These are phyloP conservation scores for Danio jaintianensis DNA, from an alignment of 2,797 vertebrate species.

Conservation along the genomic window DNA sequence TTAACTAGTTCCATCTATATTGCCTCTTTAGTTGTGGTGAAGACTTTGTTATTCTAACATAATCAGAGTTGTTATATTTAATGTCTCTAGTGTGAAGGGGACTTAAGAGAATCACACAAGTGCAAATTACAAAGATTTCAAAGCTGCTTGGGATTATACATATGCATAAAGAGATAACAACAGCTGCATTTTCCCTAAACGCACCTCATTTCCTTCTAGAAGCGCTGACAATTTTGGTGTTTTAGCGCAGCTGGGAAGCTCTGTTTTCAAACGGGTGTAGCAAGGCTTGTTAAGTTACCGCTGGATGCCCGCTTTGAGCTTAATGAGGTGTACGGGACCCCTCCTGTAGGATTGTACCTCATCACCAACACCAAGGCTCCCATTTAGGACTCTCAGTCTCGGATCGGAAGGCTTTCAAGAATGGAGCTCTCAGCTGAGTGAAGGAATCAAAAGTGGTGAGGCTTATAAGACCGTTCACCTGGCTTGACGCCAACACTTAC, in stretches of 20 bases:
- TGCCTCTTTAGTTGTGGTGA: background rate
- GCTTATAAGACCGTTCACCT: conserved; percentile 50
- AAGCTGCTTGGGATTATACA: background rate
- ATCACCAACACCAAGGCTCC: conserved; percentile 37
- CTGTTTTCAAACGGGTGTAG: conserved; percentile 2
- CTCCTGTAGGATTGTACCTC: conserved; percentile 41
- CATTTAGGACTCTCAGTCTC: conserved; percentile 45
- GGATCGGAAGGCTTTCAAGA: conserved; percentile 46
- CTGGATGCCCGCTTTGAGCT: conserved; percentile 47
- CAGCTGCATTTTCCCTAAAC: conserved; percentile 35
- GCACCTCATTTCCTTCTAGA: background rate
- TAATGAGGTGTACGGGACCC: conserved; percentile 60
- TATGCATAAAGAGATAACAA: background rate
- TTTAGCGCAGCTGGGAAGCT: conserved; percentile 11
- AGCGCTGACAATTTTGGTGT: background rate
- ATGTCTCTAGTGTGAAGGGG: background rate
- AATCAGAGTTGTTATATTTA: background rate
- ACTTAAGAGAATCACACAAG: background rate
- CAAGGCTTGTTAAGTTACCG: conserved; percentile 44
- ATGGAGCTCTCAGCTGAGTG: conserved; percentile 37
- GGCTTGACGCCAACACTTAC: conserved; percentile 39
- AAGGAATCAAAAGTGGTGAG: conserved; percentile 43
- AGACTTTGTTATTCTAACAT: background rate
- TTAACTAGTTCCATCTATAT: no score
- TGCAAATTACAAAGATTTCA: background rate